Evolutionary conservation across 2,888 invertebrate species (phyloP), one percentile per base, ranked within the genome.

Genomic region (Drosophila kokeensis): DNA sequence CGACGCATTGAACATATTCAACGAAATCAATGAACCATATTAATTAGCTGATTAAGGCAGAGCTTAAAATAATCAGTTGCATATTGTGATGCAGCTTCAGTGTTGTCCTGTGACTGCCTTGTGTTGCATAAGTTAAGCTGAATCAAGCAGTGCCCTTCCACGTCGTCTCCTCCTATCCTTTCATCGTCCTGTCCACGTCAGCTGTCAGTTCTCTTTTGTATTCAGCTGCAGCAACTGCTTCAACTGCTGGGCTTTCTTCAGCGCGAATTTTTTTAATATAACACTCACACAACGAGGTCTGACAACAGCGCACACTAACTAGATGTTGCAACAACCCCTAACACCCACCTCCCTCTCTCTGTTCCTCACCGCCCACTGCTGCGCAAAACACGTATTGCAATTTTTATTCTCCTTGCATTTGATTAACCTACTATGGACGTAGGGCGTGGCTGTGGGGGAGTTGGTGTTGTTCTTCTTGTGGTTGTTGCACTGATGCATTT

Each of bases 351-450:
- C 15, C 6, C 10, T 3, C 3, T 7, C 0, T 11, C 13, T 27
- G 0, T 0, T 0, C 4, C 24, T 2, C 4, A 8, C 29, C 11
- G n/a, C 3, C 52, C 53, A 15, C 21, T 18, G 27, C 7, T 21
- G 32, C 42, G 13, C 36, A 4, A 24, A 55, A 24, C 71, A 70
- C 62, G 80, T 66, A 79, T 58, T 67, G 69, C 79, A 72, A 62
- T 75, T 82, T 71, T 70, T 67, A 61, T 70, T 61, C 71, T 74
- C 55, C 81, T 71, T 90, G 90, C 90, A 89, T 89, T 90, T 89
- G 88, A 89, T 89, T 89, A 90, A 89, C 89, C 89, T 84, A 89
- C 79, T 78, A 87, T 80, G 70, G 69, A 70, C 58, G 66, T 40
- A 57, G 76, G 80, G 70, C 65, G 57, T 69, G 68, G 67, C 53